phyloP scores from a whole-genome alignment of 2,113 vertebrate genomes.

The Cyprinodon brontotheroides region DNA sequence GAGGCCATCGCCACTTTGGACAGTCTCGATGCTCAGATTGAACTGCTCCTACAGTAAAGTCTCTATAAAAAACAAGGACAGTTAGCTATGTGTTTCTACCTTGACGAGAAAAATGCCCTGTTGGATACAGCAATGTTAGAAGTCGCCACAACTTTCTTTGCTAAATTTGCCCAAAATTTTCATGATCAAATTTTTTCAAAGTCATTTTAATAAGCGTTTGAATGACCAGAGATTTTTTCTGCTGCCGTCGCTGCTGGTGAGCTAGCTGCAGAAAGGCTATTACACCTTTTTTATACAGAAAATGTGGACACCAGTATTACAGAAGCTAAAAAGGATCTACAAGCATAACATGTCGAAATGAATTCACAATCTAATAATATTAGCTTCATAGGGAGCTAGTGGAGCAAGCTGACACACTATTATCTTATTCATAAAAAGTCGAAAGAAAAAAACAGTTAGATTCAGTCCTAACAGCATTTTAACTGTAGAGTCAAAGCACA shows the following conservation, averaged over 20 bases:
- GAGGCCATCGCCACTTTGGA: constrained; percentile 58
- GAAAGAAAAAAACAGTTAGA: too few species aligned
- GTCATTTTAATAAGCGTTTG: not conserved
- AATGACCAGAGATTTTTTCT: not conserved
- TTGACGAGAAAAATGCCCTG: not conserved
- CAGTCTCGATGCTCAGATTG: not conserved
- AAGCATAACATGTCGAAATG: too few species aligned
- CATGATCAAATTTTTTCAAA: not conserved
- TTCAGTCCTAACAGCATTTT: too few species aligned
- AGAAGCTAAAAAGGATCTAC: too few species aligned
- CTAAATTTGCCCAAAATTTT: too few species aligned
- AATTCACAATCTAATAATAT: too few species aligned
- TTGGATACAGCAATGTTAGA: not conserved
- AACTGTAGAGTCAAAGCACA: too few species aligned
- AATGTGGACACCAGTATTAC: too few species aligned
- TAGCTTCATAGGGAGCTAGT: too few species aligned
- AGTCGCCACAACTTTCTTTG: not conserved
- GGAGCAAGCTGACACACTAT: too few species aligned
- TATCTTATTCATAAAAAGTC: too few species aligned
- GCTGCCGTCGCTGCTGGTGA: not conserved
- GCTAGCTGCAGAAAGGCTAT: not conserved
- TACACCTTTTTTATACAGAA: not conserved
- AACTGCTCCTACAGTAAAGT: not conserved
- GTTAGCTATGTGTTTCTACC: not conserved
- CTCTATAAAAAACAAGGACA: not conserved